phyloP scores from a whole-genome alignment of 2,797 vertebrate species.

The Delichon dasypus region DNA sequence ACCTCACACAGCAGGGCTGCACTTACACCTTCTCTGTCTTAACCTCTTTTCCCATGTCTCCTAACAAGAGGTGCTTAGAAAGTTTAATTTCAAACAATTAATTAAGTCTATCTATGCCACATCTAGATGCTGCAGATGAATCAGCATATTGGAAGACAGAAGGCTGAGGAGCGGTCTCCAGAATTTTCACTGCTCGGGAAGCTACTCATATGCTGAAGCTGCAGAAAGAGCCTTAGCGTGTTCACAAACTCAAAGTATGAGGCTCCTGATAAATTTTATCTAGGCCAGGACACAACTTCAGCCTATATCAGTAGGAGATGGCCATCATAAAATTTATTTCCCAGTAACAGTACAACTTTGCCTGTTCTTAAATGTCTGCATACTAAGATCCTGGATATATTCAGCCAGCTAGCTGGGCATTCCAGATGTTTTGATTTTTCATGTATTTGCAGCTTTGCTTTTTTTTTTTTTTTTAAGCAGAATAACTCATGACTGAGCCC shows the following conservation, averaged over 20 bases:
- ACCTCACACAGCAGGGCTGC: not conserved
- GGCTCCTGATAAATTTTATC: not conserved
- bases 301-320: not conserved
- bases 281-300: not conserved
- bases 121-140: not conserved
- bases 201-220: not conserved
- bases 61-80: not conserved
- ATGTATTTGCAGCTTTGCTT: not conserved
- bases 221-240: not conserved
- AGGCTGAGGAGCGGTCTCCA: not conserved
- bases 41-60: not conserved
- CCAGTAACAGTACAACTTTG: not conserved
- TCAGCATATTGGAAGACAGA: not conserved
- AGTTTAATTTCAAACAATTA: not conserved
- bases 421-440: slow-evolving; percentile 3
- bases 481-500: not conserved
- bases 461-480: not conserved
- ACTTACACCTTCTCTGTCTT: not conserved
- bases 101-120: not conserved
- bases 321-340: not conserved
- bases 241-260: not conserved
- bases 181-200: not conserved
- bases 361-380: not conserved
- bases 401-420: not conserved
- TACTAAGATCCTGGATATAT: not conserved